Base-by-base conservation (phyloP, 2,888 invertebrate species). In the Sinohyriopsis cumingii region DNA sequence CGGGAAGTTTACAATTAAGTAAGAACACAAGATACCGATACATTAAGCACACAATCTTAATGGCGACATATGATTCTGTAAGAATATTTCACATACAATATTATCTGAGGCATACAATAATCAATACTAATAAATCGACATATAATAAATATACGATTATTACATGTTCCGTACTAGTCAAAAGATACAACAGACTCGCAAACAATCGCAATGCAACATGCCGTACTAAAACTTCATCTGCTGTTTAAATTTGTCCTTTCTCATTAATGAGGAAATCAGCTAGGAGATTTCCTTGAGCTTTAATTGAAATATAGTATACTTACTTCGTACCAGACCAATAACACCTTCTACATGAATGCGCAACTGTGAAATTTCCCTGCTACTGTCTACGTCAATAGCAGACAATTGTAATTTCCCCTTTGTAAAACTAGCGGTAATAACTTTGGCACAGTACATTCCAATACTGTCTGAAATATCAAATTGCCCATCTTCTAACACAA, bases 321-420 rank as follows among this genome's bases (percentile, higher is more conserved):
- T 66, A n/a, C 75, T 28, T 28, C 5, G 24, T 0, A 76, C 65
- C 54, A 69, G 53, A 18, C 78, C 80, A 55, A 80, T 78, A 15
- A 78, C 75, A 12, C 76, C 22, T 65, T 78, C 80, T 3, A 78
- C 72, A 68, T 76, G 75, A 28, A 76, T 78, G 19, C 75, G n/a
- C 1, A 71, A 65, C 57, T 69, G 62, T 5, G 80, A 75, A 59
- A 78, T 68, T 63, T 70, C 72, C 18, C 78, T 61, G 1, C 72
- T 72, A 9, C 61, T 65, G 60, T 76, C 80, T 22, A 78, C 57
- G 60, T 78, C 78, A 18, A 63, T n/a, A 19, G 78, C 55, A 19
- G 67, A 60, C 12, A 80, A 57, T 55, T 80, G 76, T 20, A 59
- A 24, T 63, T 68, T 60, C 5, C 78, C 73, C 61, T 60, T 69